These are phyloP conservation scores for Odontothrips loti DNA, from an alignment of 2,888 invertebrate species.

Conservation along the genomic window DNA sequence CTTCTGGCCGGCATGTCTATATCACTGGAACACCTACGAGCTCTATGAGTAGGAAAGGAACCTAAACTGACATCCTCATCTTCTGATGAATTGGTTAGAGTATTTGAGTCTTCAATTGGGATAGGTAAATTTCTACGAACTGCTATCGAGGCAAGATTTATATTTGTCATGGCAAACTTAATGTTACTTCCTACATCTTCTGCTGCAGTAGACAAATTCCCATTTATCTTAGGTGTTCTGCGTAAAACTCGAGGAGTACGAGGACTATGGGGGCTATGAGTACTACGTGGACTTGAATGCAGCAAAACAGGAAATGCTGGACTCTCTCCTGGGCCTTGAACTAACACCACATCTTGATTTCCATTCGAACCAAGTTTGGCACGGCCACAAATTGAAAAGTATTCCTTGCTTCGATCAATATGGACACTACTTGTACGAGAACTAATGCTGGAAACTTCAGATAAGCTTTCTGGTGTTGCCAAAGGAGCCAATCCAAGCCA, in stretches of 20 bases:
- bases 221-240: slow-evolving; percentile 61
- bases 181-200: slow-evolving; percentile 57
- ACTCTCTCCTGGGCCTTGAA: slow-evolving; percentile 37
- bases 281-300: slow-evolving; percentile 45
- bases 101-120: background rate
- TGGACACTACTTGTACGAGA: slow-evolving; percentile 60
- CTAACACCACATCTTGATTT: slow-evolving; percentile 35
- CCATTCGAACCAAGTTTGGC: slow-evolving; percentile 30
- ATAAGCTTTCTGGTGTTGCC: slow-evolving; percentile 77
- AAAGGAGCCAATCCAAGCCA: slow-evolving; percentile 70
- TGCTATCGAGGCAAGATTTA: slow-evolving; percentile 12
- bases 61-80: slow-evolving; percentile 1
- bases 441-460: slow-evolving; percentile 73
- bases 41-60: background rate
- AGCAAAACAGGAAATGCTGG: slow-evolving; percentile 1
- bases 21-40: background rate
- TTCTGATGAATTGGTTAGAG: background rate
- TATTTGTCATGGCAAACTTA: slow-evolving; percentile 41
- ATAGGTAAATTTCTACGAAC: slow-evolving; percentile 13
- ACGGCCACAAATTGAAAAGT: slow-evolving; percentile 26
- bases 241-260: slow-evolving; percentile 58
- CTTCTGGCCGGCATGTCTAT: background rate
- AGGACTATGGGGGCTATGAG: slow-evolving; percentile 43
- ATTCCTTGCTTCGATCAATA: slow-evolving; percentile 43
- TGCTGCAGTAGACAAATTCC: slow-evolving; percentile 61